These are phyloP conservation scores for Bellardia bayeri DNA, from an alignment of 2,888 invertebrate species.

Conservation along the genomic window DNA sequence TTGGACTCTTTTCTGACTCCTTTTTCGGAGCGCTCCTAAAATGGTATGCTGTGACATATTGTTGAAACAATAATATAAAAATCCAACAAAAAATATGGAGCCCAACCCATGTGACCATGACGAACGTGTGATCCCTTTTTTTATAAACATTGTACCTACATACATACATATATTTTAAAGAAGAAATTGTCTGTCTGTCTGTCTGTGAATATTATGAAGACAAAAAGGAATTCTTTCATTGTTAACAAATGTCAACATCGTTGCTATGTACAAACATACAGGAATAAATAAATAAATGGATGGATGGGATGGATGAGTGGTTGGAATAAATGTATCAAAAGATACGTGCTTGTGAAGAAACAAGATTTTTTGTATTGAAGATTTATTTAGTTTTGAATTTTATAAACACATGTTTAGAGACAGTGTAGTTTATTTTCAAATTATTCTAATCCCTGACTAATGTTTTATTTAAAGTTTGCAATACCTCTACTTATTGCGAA, in stretches of 20 bases:
- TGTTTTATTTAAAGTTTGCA: not conserved
- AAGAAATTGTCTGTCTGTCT: conserved; percentile 1
- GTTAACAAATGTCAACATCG: conserved; percentile 56
- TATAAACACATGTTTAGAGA: not conserved
- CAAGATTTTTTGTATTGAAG: not conserved
- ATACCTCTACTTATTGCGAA: too few species aligned
- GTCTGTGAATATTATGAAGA: conserved; percentile 19
- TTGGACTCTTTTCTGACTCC: too few species aligned
- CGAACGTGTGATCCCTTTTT: conserved; percentile 70
- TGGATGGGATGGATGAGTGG: conserved; percentile 1
- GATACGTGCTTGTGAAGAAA: conserved; percentile 49
- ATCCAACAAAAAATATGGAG: conserved; percentile 31
- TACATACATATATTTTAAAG: not conserved
- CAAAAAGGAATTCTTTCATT: conserved; percentile 60
- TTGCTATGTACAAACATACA: conserved; percentile 9
- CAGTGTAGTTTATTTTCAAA: not conserved
- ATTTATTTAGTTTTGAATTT: not conserved
- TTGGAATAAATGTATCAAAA: conserved; percentile 20
- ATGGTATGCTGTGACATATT: too few species aligned
- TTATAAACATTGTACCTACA: conserved; percentile 21
- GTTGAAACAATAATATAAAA: conserved; percentile 28
- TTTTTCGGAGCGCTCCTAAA: too few species aligned
- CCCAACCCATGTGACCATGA: conserved; percentile 70
- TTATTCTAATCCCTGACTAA: not conserved
- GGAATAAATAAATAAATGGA: conserved; percentile 22